phyloP scores from a whole-genome alignment of 1,140 invertebrate genomes.

The Centruroides sculpturatus region DNA sequence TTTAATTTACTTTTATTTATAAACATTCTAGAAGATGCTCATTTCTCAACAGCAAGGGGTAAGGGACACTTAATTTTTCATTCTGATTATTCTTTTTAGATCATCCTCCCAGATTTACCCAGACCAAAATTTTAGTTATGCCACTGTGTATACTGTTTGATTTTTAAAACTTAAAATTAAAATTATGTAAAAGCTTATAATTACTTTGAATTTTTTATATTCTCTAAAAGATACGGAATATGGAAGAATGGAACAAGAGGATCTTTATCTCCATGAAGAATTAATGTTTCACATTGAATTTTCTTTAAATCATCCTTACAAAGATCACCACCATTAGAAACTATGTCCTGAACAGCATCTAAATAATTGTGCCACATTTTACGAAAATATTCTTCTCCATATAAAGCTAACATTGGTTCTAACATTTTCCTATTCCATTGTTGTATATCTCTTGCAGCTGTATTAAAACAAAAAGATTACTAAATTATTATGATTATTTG shows the following conservation, averaged over 20 bases:
- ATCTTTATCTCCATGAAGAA: conserved; percentile 69
- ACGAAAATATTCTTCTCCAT: neutral
- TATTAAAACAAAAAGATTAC: too few species aligned
- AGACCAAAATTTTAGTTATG: too few species aligned
- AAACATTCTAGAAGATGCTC: too few species aligned
- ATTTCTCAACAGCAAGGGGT: too few species aligned
- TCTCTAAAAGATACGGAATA: conserved; percentile 46
- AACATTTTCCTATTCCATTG: conserved; percentile 28
- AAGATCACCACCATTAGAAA: conserved; percentile 45
- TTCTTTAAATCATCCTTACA: conserved; percentile 47
- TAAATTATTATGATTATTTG: too few species aligned
- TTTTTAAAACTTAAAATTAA: too few species aligned
- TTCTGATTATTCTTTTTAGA: too few species aligned
- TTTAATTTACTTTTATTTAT: too few species aligned
- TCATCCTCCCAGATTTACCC: too few species aligned
- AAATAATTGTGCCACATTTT: conserved; percentile 55
- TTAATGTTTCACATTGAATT: conserved; percentile 50
- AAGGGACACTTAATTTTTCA: too few species aligned
- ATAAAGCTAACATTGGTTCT: conserved; percentile 12
- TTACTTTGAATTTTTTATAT: conserved; percentile 50
- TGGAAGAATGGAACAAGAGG: conserved; percentile 55
- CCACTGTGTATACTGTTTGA: too few species aligned
- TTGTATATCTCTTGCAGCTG: conserved; percentile 22
- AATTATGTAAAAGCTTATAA: too few species aligned
- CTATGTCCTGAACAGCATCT: conserved; percentile 30